These are phyloP conservation scores for Pangasius larnaudii DNA, from an alignment of 2,797 vertebrate species.

Conservation along the genomic window DNA sequence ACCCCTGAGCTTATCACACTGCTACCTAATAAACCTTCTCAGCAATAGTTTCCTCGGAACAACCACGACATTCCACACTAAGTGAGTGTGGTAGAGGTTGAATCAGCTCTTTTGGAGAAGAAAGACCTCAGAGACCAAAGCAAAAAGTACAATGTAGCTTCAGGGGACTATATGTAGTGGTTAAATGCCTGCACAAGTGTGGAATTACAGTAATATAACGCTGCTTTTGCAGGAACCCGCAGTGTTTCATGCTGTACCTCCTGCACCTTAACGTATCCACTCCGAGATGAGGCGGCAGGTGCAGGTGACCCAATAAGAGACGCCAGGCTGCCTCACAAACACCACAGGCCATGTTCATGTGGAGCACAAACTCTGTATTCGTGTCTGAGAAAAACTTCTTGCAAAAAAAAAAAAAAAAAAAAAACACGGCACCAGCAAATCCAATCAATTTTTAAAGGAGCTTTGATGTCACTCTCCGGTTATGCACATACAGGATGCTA, in stretches of 20 bases:
- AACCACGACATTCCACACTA: conserved; percentile 16
- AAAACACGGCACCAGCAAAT: conserved; percentile 54
- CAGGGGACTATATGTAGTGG: conserved; percentile 25
- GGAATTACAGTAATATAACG: conserved; percentile 26
- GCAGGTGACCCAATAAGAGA: conserved; percentile 45
- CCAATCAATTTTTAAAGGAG: conserved; percentile 68
- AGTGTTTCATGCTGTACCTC: conserved; percentile 21
- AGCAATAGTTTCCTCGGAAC: conserved; percentile 36
- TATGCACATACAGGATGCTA: conserved; percentile 52
- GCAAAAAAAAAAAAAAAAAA: conserved; percentile 31
- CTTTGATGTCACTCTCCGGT: conserved; percentile 65
- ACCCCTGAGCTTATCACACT: conserved; percentile 35
- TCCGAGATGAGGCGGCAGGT: neutral
- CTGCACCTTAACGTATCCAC: neutral
- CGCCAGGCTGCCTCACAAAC: neutral
- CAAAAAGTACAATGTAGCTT: conserved; percentile 44
- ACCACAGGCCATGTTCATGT: neutral
- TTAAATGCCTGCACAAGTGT: conserved; percentile 38
- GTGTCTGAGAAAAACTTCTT: conserved; percentile 41
- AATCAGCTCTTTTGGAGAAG: conserved; percentile 47
- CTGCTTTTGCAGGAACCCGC: conserved; percentile 41
- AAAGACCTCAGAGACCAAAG: conserved; percentile 40
- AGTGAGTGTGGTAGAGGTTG: conserved; percentile 32
- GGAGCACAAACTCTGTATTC: conserved; percentile 22
- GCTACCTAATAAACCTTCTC: conserved; percentile 47